These are phyloP conservation scores for Dendroctonus ponderosae DNA, from an alignment of 1,140 invertebrate species.

Conservation along the genomic window DNA sequence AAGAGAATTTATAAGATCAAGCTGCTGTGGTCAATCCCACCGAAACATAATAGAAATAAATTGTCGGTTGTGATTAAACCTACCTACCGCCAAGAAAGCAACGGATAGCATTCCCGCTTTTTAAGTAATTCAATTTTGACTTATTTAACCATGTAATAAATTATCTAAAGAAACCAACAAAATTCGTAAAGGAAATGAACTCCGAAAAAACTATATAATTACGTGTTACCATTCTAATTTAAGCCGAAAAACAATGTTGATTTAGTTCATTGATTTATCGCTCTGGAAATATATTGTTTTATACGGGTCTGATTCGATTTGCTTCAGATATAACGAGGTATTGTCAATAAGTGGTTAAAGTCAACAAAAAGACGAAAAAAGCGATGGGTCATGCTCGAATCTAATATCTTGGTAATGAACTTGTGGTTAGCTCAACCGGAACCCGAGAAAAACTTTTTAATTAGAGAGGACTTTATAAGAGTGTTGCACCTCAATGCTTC, in stretches of 20 bases:
- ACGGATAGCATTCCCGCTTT: conserved; percentile 26
- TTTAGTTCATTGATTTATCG: conserved; percentile 47
- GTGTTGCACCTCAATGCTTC: conserved; percentile 40
- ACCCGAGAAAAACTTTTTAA: conserved; percentile 47
- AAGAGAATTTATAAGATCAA: too few relatives aligned
- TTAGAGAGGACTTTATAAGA: conserved; percentile 44
- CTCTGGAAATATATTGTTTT: conserved; percentile 45
- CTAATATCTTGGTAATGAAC: conserved; percentile 46
- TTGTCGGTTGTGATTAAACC: too few relatives aligned
- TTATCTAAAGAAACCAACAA: conserved; percentile 22
- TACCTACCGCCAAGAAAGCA: conserved; percentile 24
- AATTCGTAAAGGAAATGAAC: conserved; percentile 27
- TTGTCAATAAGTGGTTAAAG: conserved; percentile 44
- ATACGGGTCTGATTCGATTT: conserved; percentile 44
- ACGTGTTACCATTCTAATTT: conserved; percentile 28
- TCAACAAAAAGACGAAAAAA: conserved; percentile 39
- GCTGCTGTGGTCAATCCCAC: too few relatives aligned
- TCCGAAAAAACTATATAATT: conserved; percentile 29
- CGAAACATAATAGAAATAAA: too few relatives aligned
- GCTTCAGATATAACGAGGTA: conserved; percentile 44
- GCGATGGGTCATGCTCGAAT: conserved; percentile 40
- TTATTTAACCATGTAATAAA: conserved; percentile 30
- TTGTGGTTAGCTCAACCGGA: conserved; percentile 44
- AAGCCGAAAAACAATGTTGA: conserved; percentile 36
- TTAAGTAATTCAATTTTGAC: conserved; percentile 30